These are phyloP conservation scores for Ceryle rudis DNA, from an alignment of 2,797 vertebrate species.

Conservation along the genomic window DNA sequence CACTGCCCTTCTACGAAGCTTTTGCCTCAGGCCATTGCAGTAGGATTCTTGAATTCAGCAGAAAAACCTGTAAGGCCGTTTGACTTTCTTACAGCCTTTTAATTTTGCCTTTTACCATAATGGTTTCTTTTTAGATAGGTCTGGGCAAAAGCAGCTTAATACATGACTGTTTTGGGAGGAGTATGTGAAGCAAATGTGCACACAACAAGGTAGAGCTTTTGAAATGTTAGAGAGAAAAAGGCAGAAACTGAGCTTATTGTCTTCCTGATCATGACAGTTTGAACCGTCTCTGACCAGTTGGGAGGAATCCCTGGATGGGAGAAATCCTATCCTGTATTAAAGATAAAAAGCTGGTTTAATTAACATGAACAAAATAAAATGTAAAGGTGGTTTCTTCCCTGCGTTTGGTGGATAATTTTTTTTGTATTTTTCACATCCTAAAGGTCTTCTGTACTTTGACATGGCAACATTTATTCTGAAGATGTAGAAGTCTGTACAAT, in stretches of 20 bases:
- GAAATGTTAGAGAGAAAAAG: not conserved
- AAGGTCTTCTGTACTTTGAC: not conserved
- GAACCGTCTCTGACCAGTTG: not conserved
- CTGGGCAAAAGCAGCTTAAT: not conserved
- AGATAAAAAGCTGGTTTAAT: not conserved
- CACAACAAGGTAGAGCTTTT: not conserved
- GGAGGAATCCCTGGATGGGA: too few species aligned
- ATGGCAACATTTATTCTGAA: not conserved
- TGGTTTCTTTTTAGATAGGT: not conserved
- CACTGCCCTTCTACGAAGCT: not conserved
- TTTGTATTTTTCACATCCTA: not conserved
- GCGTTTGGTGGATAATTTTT: not conserved
- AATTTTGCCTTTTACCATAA: not conserved
- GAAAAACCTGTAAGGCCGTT: not conserved
- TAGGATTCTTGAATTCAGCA: not conserved
- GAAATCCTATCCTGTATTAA: not conserved
- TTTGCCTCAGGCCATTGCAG: not conserved
- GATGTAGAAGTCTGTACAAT: not conserved
- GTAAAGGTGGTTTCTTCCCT: not conserved
- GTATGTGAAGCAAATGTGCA: not conserved
- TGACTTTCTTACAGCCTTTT: not conserved
- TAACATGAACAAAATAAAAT: not conserved
- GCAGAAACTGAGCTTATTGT: not conserved
- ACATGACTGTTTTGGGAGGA: fast-evolving
- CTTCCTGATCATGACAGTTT: not conserved